These are phyloP conservation scores for Acrobasis consociella DNA, from an alignment of 2,888 invertebrate species.

Conservation along the genomic window DNA sequence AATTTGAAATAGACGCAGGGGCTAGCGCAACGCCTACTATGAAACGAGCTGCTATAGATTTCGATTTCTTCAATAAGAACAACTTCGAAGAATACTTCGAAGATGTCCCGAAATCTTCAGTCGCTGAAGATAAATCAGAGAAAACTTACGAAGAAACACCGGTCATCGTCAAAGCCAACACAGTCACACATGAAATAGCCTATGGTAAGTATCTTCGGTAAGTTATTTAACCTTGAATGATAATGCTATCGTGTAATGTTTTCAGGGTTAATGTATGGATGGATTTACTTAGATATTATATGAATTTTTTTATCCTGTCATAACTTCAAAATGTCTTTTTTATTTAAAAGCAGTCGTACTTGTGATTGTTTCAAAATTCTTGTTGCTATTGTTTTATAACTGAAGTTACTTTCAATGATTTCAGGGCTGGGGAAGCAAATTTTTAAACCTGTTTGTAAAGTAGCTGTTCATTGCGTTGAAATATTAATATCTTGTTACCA, in stretches of 20 bases:
- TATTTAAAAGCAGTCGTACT: too few relatives aligned
- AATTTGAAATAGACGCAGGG: conserved; percentile 64
- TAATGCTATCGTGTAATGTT: neutral
- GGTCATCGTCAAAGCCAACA: conserved; percentile 65
- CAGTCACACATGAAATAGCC: conserved; percentile 73
- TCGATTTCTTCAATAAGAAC: conserved; percentile 69
- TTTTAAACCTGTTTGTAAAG: neutral
- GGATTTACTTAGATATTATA: too few relatives aligned
- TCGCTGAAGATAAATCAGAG: conserved; percentile 32
- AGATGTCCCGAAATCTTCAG: conserved; percentile 42
- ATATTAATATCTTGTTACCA: neutral
- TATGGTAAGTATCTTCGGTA: conserved; percentile 61
- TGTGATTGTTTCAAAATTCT: too few relatives aligned
- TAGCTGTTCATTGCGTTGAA: neutral
- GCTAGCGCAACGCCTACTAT: conserved; percentile 70
- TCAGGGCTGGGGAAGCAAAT: neutral
- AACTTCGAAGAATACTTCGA: conserved; percentile 63
- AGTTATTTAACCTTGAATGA: conserved; percentile 13
- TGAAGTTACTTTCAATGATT: neutral
- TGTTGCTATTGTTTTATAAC: neutral
- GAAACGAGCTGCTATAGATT: conserved; percentile 72
- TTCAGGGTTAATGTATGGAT: too few relatives aligned
- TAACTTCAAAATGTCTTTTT: too few relatives aligned
- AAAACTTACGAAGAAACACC: conserved; percentile 57
- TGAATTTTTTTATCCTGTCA: too few relatives aligned